phyloP scores from a whole-genome alignment of 2,797 vertebrate species.

The Crocidura indochinensis region DNA sequence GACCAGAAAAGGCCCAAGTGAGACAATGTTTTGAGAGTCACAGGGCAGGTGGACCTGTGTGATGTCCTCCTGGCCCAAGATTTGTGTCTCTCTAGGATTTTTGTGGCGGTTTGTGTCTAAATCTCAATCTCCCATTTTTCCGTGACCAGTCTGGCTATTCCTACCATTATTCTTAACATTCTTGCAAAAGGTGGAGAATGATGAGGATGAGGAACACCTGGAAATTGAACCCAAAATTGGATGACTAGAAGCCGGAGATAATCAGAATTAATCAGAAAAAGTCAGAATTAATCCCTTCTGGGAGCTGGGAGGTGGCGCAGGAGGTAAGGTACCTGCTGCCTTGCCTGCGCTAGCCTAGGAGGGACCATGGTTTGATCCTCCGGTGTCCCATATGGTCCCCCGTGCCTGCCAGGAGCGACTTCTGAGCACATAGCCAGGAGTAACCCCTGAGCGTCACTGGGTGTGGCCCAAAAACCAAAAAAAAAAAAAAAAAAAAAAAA shows the following conservation, averaged over 20 bases:
- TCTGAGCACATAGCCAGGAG: too few species aligned
- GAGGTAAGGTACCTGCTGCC: too few species aligned
- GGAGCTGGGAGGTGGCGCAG: too few species aligned
- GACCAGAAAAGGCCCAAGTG: constrained; percentile 16
- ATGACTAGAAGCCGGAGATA: constrained; percentile 22
- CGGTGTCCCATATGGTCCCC: too few species aligned
- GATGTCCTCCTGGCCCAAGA: not conserved
- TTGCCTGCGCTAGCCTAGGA: too few species aligned
- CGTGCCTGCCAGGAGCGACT: too few species aligned
- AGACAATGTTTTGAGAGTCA: constrained; percentile 59
- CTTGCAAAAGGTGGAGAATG: not conserved
- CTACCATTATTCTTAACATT: not conserved
- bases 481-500: too few species aligned
- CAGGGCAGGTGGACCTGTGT: not conserved
- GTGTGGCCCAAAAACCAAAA: too few species aligned
- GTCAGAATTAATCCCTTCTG: too few species aligned
- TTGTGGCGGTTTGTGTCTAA: not conserved
- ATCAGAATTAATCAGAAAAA: not conserved
- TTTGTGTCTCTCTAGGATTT: constrained; percentile 10
- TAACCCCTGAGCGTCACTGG: too few species aligned
- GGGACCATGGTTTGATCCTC: too few species aligned
- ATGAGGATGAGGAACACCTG: not conserved
- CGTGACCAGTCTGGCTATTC: not conserved
- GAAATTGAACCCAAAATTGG: constrained; percentile 14
- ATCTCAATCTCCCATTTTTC: not conserved